Base-by-base conservation (phyloP, 2,888 invertebrate species). In the Drosophila siamana region DNA sequence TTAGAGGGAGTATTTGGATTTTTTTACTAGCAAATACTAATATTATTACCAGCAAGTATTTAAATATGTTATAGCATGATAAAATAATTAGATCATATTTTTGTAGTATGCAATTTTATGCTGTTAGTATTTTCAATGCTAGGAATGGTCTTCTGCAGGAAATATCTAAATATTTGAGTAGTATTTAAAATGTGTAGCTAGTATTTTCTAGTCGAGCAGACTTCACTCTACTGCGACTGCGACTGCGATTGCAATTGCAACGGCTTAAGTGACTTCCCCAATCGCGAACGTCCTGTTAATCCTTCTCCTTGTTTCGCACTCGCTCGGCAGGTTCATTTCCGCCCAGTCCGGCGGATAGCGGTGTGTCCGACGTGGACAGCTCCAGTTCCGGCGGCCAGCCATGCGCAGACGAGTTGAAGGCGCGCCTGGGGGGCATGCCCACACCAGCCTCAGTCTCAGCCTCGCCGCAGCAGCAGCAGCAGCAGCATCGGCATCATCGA, bases 281-380 rank as follows among this genome's bases (percentile, higher is more conserved):
- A 11, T 7, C 30, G 7, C 43, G 16, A 46, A 13, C 59, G 22
- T 33, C 36, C 38, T 70, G 43, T 51, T 75, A 74, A 74, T 52
- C 40, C 24, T 40, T 40, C 22, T 38, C 13, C 41, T 44, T 44
- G 16, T 15, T 15, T 1, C 54, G 36, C 54, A 28, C 4, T 9
- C 26, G 16, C 15, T 24, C 46, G 72, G 79, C 93, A 97, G 98
- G 98, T 92, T 98, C 98, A 88, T 95, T 98, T 91, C 98, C 98
- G 74, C 98, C 98, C 57, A 98, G 98, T 92, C 98, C 98, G 74
- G 98, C 98, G 56, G 98, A 99, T 94, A 98, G 98, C 92, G 98
- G 98, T 72, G 98, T 98, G 55, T 98, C 98, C 65, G 98, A 98
- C 93, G 98, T 98, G 89, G 98, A 98, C 93, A 98, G 98, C 84